Conservation (phyloP, 2,888 invertebrate genomes). For the Ophion slaviceki region DNA sequence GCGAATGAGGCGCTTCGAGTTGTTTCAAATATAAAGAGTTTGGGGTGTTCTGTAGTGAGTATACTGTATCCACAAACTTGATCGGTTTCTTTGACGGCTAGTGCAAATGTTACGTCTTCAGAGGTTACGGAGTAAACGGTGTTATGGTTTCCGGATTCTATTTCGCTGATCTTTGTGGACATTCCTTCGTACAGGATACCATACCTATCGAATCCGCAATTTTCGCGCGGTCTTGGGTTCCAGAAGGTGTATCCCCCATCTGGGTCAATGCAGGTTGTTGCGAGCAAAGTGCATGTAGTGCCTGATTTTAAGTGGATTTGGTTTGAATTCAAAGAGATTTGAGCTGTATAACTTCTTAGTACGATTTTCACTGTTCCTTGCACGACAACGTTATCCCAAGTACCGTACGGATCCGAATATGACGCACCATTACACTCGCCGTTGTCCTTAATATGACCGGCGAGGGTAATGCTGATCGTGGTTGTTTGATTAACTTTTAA, state of each 20-base stretch:
- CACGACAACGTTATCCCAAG: too few relatives aligned
- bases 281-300: not conserved
- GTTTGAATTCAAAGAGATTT: not conserved
- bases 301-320: not conserved
- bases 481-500: not conserved
- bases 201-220: conserved; percentile 42
- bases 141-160: not conserved
- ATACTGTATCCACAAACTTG: conserved; percentile 23
- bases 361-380: not conserved
- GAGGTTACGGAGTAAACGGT: conserved; percentile 16
- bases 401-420: too few relatives aligned
- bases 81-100: not conserved
- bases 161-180: conserved; percentile 37
- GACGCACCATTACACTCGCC: not conserved
- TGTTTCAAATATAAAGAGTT: conserved; percentile 36
- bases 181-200: conserved; percentile 53
- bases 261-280: not conserved
- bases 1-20: conserved; percentile 11
- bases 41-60: conserved; percentile 30
- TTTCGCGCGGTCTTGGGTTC: conserved; percentile 22
- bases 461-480: not conserved
- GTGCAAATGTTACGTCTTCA: conserved; percentile 17
- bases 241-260: conserved; percentile 27
- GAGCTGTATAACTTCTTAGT: not conserved
- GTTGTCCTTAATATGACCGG: not conserved